Evolutionary conservation across 2,888 invertebrate species (phyloP).

Genomic region (Zaprionus bogoriensis): DNA sequence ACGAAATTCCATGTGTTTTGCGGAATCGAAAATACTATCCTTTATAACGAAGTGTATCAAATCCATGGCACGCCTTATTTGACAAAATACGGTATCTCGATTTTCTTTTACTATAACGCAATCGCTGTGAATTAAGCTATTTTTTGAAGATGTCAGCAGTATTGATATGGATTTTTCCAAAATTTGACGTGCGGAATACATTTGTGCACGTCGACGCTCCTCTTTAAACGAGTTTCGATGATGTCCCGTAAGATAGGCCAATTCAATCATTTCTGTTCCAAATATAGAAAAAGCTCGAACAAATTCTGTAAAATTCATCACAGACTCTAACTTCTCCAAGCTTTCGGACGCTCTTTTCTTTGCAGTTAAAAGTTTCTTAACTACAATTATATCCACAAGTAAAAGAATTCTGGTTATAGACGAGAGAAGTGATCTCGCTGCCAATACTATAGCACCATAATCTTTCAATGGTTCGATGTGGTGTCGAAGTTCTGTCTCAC

Average conservation of each 20-base stretch:
- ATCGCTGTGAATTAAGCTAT: slow-evolving; percentile 96
- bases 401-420: slow-evolving; percentile 97
- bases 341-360: slow-evolving; percentile 97
- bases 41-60: slow-evolving; percentile 98
- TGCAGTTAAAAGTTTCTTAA: slow-evolving; percentile 96
- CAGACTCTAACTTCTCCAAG: slow-evolving; percentile 92
- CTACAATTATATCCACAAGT: slow-evolving; percentile 98
- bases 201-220: slow-evolving; percentile 96
- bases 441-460: slow-evolving; percentile 91
- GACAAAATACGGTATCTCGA: slow-evolving; percentile 98
- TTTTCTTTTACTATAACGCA: slow-evolving; percentile 96
- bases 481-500: slow-evolving; percentile 85
- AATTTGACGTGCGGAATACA: slow-evolving; percentile 97
- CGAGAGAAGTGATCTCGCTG: slow-evolving; percentile 95
- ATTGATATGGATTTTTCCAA: slow-evolving; percentile 98
- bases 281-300: slow-evolving; percentile 99
- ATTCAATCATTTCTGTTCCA: slow-evolving; percentile 98
- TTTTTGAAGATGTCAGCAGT: slow-evolving; percentile 97
- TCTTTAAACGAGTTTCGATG: slow-evolving; percentile 93
- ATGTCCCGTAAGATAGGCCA: slow-evolving; percentile 95
- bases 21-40: slow-evolving; percentile 93
- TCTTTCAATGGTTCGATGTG: slow-evolving; percentile 87
- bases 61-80: slow-evolving; percentile 98
- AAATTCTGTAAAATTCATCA: slow-evolving; percentile 97
- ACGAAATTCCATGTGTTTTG: slow-evolving; percentile 79